Percentiles rank a stretch among this genome's conserved stretches.
These are phyloP conservation scores for Sebastes diploproa DNA, from an alignment of 2,797 vertebrate genomes.

Conservation along the genomic window DNA sequence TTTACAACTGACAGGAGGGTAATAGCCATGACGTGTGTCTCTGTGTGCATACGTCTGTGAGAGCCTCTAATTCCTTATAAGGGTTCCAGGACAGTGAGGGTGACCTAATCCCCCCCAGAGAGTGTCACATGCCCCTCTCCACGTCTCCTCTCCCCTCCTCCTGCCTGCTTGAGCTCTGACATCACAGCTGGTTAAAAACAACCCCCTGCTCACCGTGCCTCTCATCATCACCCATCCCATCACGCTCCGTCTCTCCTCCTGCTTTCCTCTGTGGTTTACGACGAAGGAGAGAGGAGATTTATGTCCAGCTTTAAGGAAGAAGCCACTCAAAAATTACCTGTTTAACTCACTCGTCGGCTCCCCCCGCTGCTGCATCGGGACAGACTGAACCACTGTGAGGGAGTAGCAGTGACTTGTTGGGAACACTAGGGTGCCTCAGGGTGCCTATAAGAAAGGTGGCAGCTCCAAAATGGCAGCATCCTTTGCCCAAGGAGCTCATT, in stretches of 20 bases:
- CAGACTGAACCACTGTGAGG: neutral
- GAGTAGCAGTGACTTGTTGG: conserved; percentile 1
- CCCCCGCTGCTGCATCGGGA: neutral
- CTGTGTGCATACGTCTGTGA: conserved; percentile 30
- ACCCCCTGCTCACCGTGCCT: conserved; percentile 21
- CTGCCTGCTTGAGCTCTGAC: conserved; percentile 79
- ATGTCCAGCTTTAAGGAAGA: neutral
- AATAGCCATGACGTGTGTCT: conserved; percentile 22
- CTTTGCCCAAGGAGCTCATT: neutral
- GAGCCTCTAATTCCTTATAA: conserved; percentile 73
- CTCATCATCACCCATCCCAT: conserved; percentile 25
- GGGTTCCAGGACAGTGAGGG: conserved; percentile 71
- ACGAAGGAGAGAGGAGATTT: neutral
- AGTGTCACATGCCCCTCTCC: conserved; percentile 76
- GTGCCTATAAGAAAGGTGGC: neutral
- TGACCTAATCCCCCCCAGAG: conserved; percentile 75
- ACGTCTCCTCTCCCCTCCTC: conserved; percentile 41
- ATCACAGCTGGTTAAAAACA: conserved; percentile 76
- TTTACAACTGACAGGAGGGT: conserved; percentile 60
- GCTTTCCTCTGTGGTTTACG: conserved; percentile 1
- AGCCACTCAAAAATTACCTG: neutral
- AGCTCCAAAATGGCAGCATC: conserved; percentile 14
- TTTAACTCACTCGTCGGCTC: neutral
- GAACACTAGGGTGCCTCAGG: neutral
- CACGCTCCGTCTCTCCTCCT: conserved; percentile 11